Evolutionary conservation across 2,888 invertebrate species (phyloP), one percentile per base, ranked within the genome.

Genomic region (Aporophyla nigra): DNA sequence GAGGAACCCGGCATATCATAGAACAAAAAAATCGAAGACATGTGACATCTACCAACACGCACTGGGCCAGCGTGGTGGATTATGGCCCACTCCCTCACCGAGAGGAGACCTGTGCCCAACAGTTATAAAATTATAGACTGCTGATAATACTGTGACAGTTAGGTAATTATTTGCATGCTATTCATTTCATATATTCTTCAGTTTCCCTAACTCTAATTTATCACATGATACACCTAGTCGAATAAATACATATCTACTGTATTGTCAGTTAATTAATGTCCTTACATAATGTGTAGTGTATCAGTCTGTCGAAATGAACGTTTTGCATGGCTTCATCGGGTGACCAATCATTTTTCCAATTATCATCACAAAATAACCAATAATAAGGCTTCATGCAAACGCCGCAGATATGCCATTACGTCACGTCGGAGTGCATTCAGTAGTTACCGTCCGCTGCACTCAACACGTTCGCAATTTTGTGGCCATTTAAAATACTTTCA

Each of bases 331-430:
- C 66, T 82, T 82, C 76, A 59, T 59, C 61, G 58, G 24, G 14
- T 33, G 24, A 65, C 58, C 78, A 77, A 78, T 78, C 71, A 76
- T 81, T 81, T 73, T 73, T 70, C 61, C 80, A 81, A 80, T 81
- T 73, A 70, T 70, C 62, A 33, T 61, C 71, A 56, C 66, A 49
- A 77, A 78, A 78, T 67, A 54, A 24, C 70, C 58, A 67, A 43
- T 51, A 54, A 46, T 67, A 78, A 27, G 78, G 83, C 16, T 82
- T 73, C 70, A 12, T 61, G 14, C 49, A 54, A 14, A 61, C 61
- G 33, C 54, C 76, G n/a, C 54, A 76, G 33, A 63, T 46, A 46
- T 54, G n/a, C n/a, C 14, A 62, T 71, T 70, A 77, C 82, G 70
- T 53, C n/a, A 67, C 46, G 40, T 49, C 21, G 16, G 21, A 33